Base-by-base conservation (phyloP, 1,140 invertebrate genomes). In the Hylaeus volcanicus region DNA sequence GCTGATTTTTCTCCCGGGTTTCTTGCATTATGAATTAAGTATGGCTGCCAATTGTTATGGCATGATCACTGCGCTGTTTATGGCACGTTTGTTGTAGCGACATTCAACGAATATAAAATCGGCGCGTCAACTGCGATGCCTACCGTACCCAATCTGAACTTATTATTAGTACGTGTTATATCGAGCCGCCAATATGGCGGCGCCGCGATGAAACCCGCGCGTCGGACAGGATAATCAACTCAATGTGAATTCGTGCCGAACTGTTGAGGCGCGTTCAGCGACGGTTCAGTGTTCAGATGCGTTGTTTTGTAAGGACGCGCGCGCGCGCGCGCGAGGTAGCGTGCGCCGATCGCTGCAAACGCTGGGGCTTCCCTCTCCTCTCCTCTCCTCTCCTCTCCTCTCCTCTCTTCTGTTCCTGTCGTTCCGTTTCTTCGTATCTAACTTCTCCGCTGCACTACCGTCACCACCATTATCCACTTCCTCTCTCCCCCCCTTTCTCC, bases 231-330 rank as follows among this genome's bases (percentile, higher is more conserved):
- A 84, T 88, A 90, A 88, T 89, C 83, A 89, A 88, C 88, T 86
- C 76, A 75, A 63, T 83, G 79, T 86, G 84, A 89, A 88, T 82
- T 82, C 74, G 85, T 86, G 81, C 73, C 86, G 87, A 86, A 88
- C 87, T 88, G 88, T 90, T 89, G 86, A 88, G 65, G 78, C 74
- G 87, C 85, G 80, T 85, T 87, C 89, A 87, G 83, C 78, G 74
- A 76, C 80, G 86, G 81, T 82, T 89, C 89, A 88, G 81, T 87
- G 88, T 89, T 90, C 88, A 89, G 88, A 84, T 86, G 74, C 82
- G 88, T 88, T 88, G 88, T 90, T 88, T 89, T 86, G 86, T 86
- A 88, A 90, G 85, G 79, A 84, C 82, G 74, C 79, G 84, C 80
- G 86, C 85, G 85, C 26, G 26, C 85, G 77, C 74, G 76, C 86